Evolutionary conservation across 2,888 invertebrate genomes (phyloP), one percentile per base, ranked within the genome.

Genomic region (Tupiocoris notatus): DNA sequence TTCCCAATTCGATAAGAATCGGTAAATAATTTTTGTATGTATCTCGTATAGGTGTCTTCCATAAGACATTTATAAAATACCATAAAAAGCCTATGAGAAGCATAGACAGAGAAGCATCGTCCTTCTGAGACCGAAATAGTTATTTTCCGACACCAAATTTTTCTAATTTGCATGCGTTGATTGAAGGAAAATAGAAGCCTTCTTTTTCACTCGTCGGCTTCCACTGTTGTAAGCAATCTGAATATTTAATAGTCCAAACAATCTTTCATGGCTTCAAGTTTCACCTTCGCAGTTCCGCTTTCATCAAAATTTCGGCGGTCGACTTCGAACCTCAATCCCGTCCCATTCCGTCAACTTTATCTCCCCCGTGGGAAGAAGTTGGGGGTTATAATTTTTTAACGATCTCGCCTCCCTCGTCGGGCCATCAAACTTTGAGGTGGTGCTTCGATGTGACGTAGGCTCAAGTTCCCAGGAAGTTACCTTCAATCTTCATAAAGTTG

Each of bases 351-450:
- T 39, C 39, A 39, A 39, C 39, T 39, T 39, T 39, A 39, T 39
- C 39, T 39, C 39, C 3, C 39, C 39, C 39, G 39, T 39, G 39
- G 39, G 39, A 39, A 39, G 39, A 12, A 39, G 6, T 39, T 39
- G 3, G 39, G 67, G 21, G 67, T 67, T 67, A 67, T 70, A 70
- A 70, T 70, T 70, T 70, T 70, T 70, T 70, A 70, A 70, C 54
- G 70, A 70, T 54, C 59, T 24, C 18, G 59, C 70, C 25, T 59
- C 17, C n/a, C n/a, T 58, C 61, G 58, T 58, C 24, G 39, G 39
- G 58, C 70, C 18, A 70, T 70, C 70, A 70, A 70, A 70, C 70
- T 70, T 70, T 59, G 23, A 70, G 59, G 25, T 24, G 18, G 70
- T 70, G 39, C 70, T 70, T 70, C 59, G 70, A 70, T 70, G 70